Evolutionary conservation across 2,113 vertebrate genomes (phyloP).

Genomic region (Aldabrachelys gigantea): DNA sequence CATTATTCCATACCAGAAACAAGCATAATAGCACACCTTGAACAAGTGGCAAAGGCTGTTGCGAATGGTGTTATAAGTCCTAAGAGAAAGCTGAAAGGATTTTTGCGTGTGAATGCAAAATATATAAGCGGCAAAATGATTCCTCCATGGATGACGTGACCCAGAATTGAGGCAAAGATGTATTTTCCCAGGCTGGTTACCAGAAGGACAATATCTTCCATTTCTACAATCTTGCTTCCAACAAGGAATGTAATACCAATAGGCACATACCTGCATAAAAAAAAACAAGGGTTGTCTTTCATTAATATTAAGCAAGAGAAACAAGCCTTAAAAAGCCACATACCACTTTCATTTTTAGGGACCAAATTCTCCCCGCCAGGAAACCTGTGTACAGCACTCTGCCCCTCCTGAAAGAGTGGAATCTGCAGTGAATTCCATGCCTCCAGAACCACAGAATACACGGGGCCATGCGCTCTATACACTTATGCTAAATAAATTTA

Average conservation of each 20-base stretch:
- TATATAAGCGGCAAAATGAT: slow-evolving; percentile 95
- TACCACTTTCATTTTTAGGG: accelerated
- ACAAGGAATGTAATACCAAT: slow-evolving; percentile 97
- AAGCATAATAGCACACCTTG: slow-evolving; percentile 85
- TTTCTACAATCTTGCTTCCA: slow-evolving; percentile 98
- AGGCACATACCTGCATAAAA: slow-evolving; percentile 91
- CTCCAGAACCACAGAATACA: background rate
- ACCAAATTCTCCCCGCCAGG: background rate
- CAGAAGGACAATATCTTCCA: slow-evolving; percentile 91
- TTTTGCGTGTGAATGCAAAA: slow-evolving; percentile 91
- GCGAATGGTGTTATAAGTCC: slow-evolving; percentile 94
- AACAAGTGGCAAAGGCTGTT: slow-evolving; percentile 97
- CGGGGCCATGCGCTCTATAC: background rate
- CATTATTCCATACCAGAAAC: background rate
- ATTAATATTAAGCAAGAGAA: background rate
- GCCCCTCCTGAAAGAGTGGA: background rate
- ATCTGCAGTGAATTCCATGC: background rate
- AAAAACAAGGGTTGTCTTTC: background rate
- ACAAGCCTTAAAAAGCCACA: background rate
- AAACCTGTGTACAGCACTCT: background rate
- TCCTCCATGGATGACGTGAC: slow-evolving; percentile 95
- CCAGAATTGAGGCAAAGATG: slow-evolving; percentile 94
- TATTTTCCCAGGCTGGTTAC: slow-evolving; percentile 97
- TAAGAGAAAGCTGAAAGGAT: slow-evolving; percentile 93
- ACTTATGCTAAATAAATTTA: background rate